These are phyloP conservation scores for Coryphaenoides rupestris DNA, from an alignment of 2,113 vertebrate genomes.

Conservation along the genomic window DNA sequence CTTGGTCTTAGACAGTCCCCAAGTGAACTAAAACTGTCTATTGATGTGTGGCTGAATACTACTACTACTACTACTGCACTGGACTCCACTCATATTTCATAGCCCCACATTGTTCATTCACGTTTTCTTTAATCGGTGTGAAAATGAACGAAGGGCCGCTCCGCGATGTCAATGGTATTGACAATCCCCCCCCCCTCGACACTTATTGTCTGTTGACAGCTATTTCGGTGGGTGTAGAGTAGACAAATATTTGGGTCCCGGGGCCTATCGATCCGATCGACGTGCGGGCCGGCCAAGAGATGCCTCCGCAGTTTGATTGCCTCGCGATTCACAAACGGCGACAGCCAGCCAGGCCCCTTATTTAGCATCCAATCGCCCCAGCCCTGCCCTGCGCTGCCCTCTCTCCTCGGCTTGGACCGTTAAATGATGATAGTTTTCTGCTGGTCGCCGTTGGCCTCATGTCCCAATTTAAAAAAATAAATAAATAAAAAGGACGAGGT, in stretches of 20 bases:
- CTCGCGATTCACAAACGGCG: conserved; percentile 25
- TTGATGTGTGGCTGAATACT: conserved; percentile 14
- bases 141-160: conserved; percentile 19
- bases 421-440: conserved; percentile 32
- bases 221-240: conserved; percentile 31
- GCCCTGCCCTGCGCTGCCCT: too few relatives aligned
- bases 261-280: conserved; percentile 32
- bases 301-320: conserved; percentile 13
- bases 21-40: background rate
- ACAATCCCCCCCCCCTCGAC: background rate
- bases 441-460: background rate
- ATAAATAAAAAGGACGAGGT: conserved; percentile 22
- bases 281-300: conserved; percentile 19
- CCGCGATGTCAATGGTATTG: conserved; percentile 34
- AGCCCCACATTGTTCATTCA: conserved; percentile 10
- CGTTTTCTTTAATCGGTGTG: background rate
- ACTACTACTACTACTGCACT: conserved; percentile 9
- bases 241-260: conserved; percentile 45
- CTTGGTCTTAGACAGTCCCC: conserved; percentile 1
- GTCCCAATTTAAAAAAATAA: conserved; percentile 31
- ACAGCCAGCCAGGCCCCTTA: too few relatives aligned
- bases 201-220: conserved; percentile 26
- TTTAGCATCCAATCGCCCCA: conserved; percentile 23
- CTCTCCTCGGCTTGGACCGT: conserved; percentile 21
- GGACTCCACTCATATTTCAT: background rate